Evolutionary conservation across 2,888 invertebrate species (phyloP).

Genomic region (Euzetes globulus): DNA sequence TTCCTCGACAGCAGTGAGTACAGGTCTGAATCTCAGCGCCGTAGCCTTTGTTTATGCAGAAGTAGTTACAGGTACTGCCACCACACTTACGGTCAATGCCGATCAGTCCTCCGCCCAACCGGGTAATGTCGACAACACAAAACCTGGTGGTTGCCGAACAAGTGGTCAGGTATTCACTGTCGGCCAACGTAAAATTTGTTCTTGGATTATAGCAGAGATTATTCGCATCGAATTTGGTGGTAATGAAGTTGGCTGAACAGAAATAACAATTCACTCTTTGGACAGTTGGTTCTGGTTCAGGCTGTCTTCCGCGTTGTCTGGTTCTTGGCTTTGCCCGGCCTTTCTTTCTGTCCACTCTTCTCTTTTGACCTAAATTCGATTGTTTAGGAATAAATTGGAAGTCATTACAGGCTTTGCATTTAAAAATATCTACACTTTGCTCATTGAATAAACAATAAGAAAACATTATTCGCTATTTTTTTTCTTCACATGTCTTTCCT

Average conservation of each 20-base stretch:
- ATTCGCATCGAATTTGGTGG: conserved; percentile 34
- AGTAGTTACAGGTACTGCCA: conserved; percentile 24
- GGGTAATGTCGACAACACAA: conserved; percentile 33
- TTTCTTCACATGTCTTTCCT: background rate
- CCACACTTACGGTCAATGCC: conserved; percentile 31
- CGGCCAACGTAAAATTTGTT: conserved; percentile 25
- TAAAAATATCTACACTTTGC: background rate
- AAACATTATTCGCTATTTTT: too few species aligned
- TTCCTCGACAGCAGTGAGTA: conserved; percentile 28
- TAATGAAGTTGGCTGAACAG: conserved; percentile 36
- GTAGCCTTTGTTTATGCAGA: conserved; percentile 27
- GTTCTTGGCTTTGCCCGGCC: background rate
- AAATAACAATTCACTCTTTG: conserved; percentile 34
- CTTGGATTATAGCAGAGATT: conserved; percentile 32
- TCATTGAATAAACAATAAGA: background rate
- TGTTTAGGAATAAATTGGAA: background rate
- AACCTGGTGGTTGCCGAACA: conserved; percentile 22
- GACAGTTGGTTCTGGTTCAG: background rate
- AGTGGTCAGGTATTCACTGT: conserved; percentile 30
- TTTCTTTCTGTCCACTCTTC: conserved; percentile 3
- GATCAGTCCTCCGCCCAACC: conserved; percentile 21
- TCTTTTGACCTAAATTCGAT: conserved; percentile 9
- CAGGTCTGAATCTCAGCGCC: conserved; percentile 32
- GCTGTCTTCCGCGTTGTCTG: conserved; percentile 18
- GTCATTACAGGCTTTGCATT: background rate